phyloP scores from a whole-genome alignment of 1,140 invertebrate species.

The Hyposmocoma kahamanoa region DNA sequence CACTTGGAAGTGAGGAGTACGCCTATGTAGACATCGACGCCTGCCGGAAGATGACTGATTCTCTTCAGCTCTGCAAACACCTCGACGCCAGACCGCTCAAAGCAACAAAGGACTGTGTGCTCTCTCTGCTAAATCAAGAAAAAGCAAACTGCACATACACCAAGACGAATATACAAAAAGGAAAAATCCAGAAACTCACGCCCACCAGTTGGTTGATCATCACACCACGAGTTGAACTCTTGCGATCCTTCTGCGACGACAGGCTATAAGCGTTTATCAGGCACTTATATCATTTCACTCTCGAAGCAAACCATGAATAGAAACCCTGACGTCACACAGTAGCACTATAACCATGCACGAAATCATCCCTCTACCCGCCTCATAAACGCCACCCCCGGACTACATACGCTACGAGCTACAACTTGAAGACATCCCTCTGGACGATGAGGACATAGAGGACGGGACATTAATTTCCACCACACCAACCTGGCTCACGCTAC shows the following conservation, averaged over 20 bases:
- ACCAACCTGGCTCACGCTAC: not conserved
- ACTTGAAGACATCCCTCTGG: not conserved
- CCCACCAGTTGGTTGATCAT: not conserved
- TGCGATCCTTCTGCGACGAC: not conserved
- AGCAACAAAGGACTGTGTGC: not conserved
- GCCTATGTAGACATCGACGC: not conserved
- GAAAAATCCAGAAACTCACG: not conserved
- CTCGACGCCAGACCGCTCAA: not conserved
- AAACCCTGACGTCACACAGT: not conserved
- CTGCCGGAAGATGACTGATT: not conserved
- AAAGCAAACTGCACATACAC: not conserved
- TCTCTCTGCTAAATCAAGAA: not conserved
- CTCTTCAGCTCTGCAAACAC: not conserved
- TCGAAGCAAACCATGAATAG: not conserved
- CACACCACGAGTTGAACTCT: not conserved
- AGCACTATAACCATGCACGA: not conserved
- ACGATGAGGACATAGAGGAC: not conserved
- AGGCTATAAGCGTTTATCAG: not conserved
- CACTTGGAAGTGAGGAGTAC: slow-evolving; percentile 5
- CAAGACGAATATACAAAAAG: not conserved
- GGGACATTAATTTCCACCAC: not conserved
- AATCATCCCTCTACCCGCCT: not conserved
- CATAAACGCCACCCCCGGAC: not conserved
- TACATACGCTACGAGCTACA: not conserved
- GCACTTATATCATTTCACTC: not conserved